Percentiles rank a stretch among this genome's conserved stretches.
Evolutionary conservation across 2,888 invertebrate genomes (phyloP).

Genomic region (Cerastis rubricosa): DNA sequence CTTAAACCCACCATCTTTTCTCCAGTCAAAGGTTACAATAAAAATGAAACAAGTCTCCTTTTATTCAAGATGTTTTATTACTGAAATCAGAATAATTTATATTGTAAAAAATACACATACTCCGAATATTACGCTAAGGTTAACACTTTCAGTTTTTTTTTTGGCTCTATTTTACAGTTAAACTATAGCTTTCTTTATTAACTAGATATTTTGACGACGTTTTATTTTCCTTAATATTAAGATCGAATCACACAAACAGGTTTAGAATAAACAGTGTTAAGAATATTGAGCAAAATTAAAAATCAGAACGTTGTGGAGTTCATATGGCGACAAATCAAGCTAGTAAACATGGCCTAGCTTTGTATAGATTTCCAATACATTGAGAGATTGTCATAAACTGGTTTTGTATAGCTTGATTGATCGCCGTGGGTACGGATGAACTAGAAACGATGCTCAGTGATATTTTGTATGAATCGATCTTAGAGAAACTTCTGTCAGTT

Average conservation of each 20-base stretch:
- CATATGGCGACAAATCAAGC: too few relatives aligned
- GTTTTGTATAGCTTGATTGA: too few relatives aligned
- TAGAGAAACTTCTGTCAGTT: conserved; percentile 50
- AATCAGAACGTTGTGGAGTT: background rate
- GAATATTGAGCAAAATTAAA: conserved; percentile 6
- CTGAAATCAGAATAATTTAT: conserved; percentile 91
- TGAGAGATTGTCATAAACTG: too few relatives aligned
- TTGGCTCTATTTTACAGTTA: conserved; percentile 84
- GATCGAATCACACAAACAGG: conserved; percentile 57
- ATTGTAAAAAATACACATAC: conserved; percentile 91
- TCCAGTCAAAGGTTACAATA: conserved; percentile 39
- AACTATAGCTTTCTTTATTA: conserved; percentile 69
- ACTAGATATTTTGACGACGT: conserved; percentile 58
- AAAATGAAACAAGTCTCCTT: conserved; percentile 60
- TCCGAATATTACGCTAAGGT: conserved; percentile 84
- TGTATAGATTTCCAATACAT: too few relatives aligned
- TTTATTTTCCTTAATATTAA: conserved; percentile 38
- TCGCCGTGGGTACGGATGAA: background rate
- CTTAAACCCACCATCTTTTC: conserved; percentile 47
- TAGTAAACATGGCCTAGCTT: too few relatives aligned
- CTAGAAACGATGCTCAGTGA: background rate
- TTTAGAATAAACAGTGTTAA: background rate
- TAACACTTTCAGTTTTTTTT: conserved; percentile 83
- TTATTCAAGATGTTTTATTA: conserved; percentile 88
- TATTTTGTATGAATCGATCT: conserved; percentile 63